A percentile compares a stretch with the other conserved stretches of the same genome.
These are phyloP conservation scores for Polydrusus cervinus DNA, from an alignment of 2,888 invertebrate genomes.

Conservation along the genomic window DNA sequence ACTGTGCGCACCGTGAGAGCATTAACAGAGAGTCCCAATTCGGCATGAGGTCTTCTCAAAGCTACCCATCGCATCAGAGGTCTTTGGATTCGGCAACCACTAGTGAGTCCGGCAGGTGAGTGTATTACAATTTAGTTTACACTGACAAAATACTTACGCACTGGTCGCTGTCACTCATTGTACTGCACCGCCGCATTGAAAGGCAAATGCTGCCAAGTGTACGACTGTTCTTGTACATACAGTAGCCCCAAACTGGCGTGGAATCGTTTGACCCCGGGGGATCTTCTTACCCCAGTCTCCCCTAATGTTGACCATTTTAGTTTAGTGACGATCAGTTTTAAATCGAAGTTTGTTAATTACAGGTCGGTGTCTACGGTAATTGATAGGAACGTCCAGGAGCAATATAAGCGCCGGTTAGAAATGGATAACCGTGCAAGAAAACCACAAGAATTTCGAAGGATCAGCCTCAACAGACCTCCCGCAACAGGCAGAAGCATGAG, in stretches of 20 bases:
- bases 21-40: conserved; percentile 63
- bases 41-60: conserved; percentile 73
- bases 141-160: too few relatives aligned
- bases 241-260: too few relatives aligned
- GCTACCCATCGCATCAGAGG: conserved; percentile 73
- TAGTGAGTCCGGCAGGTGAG: conserved; percentile 54
- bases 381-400: conserved; percentile 54
- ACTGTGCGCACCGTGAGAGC: conserved; percentile 73
- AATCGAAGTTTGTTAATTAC: conserved; percentile 8
- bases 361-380: conserved; percentile 47
- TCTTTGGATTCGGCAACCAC: conserved; percentile 66
- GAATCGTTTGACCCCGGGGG: too few relatives aligned
- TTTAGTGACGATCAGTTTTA: not conserved
- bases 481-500: conserved; percentile 55
- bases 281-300: too few relatives aligned
- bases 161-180: too few relatives aligned
- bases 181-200: too few relatives aligned
- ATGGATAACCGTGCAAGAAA: conserved; percentile 55
- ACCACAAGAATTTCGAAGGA: conserved; percentile 49
- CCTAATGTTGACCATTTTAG: conserved; percentile 1
- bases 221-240: too few relatives aligned
- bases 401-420: conserved; percentile 56
- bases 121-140: too few relatives aligned
- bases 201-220: too few relatives aligned
- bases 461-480: conserved; percentile 60